Evolutionary conservation across 1,140 invertebrate species (phyloP), one percentile per base, ranked within the genome.

Genomic region (Metaphire vulgaris): DNA sequence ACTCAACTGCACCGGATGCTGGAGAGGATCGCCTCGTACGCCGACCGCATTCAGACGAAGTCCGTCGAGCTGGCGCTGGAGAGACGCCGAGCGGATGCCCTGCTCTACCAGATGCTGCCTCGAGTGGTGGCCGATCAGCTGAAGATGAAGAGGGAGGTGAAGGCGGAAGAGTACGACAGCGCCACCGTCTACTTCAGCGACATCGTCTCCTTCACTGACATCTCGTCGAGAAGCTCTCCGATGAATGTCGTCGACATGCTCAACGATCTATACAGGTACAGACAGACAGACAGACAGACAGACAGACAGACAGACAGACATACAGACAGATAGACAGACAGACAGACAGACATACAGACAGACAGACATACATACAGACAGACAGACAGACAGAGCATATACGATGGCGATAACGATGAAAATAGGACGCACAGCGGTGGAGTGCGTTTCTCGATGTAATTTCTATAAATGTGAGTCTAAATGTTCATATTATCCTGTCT

Each of bases 121-220:
- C 6, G 21, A 21, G 41, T 56, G 6, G 72, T 97, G 41, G 95
- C 95, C 0, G 92, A 91, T 41, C 92, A 95, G 80, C 86, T 98
- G 70, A 97, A 97, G 80, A 88, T 90, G 74, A 95, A 95, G 0
- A 90, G 95, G 83, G 90, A 92, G 0, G 94, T 98, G 1, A 91
- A 93, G 79, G 95, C 96, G 0, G 96, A 98, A 86, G 92, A 91
- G 0, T 98, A 93, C 85, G 93, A 96, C 80, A 90, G 90, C 82
- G 95, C 97, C n/a, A 97, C 95, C 0, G 96, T 97, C 79, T 97
- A 96, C 88, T 98, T 98, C 87, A 96, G 93, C 82, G 96, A 98
- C 84, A 98, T 98, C 79, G 95, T 77, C 72, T 56, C 56, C 12
- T 98, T 98, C 85, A 98, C 96, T 0, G 90, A 92, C 41, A 88